Base-by-base conservation (phyloP, 2,797 vertebrate species). In the Zalophus californianus region DNA sequence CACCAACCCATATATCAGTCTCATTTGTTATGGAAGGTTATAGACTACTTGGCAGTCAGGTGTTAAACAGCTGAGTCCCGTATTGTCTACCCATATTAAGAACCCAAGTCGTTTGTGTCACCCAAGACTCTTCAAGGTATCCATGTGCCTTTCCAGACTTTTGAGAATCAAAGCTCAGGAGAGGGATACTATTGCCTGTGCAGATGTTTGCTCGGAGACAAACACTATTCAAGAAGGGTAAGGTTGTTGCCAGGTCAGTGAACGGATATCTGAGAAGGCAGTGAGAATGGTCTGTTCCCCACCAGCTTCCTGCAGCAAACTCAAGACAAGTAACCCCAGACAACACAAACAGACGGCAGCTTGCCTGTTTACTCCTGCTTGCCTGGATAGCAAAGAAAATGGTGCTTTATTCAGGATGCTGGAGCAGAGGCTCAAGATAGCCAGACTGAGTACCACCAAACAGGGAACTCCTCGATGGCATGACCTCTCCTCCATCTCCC, bases 251-350 rank as follows among this genome's bases (percentile, higher is more conserved):
- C 86, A 84, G 92, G 86, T 92, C 94, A 91, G 85, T 11, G 54
- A 78, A 86, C 27, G 41, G 95, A 70, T 32, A 96, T 27, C 72
- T 78, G 91, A 97, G 97, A 96, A 95, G 93, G 82, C 16, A 35
- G 21, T 66, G 70, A 80, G 86, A 92, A 96, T 50, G 48, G 32
- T 72, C 86, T 97, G 87, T 94, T 88, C 80, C 88, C 75, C 54
- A 96, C 41, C 7, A 75, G 70, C 41, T 96, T 97, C 78, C 94
- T 85, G 85, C 23, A 79, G 27, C 41, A 77, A 70, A 73, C 52
- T 92, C 82, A 54, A 91, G 93, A 86, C 78, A 60, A 86, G 75
- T 86, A 93, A 94, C 48, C 83, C 44, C 94, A 97, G 94, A 90
- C 52, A 89, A 50, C 86, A 87, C 48, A 77, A 91, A 70, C 50